phyloP scores from a whole-genome alignment of 2,888 invertebrate genomes.

The Drosophila neotestacea region DNA sequence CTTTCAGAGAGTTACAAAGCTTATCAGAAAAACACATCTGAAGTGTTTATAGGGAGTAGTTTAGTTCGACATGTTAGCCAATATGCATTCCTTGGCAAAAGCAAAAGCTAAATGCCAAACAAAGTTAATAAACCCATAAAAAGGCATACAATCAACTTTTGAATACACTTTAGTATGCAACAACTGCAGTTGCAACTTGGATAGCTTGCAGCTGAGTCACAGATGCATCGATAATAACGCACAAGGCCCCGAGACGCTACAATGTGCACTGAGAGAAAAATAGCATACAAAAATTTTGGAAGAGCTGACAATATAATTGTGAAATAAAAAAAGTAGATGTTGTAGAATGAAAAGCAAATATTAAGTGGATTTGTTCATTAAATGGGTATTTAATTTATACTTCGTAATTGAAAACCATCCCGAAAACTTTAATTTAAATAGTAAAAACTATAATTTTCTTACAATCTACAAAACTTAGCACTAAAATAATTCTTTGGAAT shows the following conservation, averaged over 20 bases:
- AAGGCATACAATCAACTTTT: slow-evolving; percentile 60
- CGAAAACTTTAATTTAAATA: too few species aligned
- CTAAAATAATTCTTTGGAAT: too few species aligned
- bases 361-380: too few species aligned
- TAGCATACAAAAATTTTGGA: too few species aligned
- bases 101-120: slow-evolving; percentile 53
- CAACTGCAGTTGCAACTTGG: slow-evolving; percentile 39
- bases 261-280: slow-evolving; percentile 36
- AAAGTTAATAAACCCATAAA: slow-evolving; percentile 80
- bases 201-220: slow-evolving; percentile 69
- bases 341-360: too few species aligned
- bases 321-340: too few species aligned
- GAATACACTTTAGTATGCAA: slow-evolving; percentile 68
- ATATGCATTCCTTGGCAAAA: slow-evolving; percentile 31
- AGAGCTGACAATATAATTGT: too few species aligned
- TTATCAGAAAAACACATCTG: slow-evolving; percentile 1
- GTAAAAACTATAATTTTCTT: too few species aligned
- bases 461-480: too few species aligned
- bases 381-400: too few species aligned
- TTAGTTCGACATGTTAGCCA: slow-evolving; percentile 18
- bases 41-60: not conserved
- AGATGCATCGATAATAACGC: slow-evolving; percentile 52
- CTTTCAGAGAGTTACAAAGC: not conserved
- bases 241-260: slow-evolving; percentile 43
- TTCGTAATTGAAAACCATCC: too few species aligned